Conservation (phyloP, 2,113 vertebrate genomes). For the Neotoma lepida region DNA sequence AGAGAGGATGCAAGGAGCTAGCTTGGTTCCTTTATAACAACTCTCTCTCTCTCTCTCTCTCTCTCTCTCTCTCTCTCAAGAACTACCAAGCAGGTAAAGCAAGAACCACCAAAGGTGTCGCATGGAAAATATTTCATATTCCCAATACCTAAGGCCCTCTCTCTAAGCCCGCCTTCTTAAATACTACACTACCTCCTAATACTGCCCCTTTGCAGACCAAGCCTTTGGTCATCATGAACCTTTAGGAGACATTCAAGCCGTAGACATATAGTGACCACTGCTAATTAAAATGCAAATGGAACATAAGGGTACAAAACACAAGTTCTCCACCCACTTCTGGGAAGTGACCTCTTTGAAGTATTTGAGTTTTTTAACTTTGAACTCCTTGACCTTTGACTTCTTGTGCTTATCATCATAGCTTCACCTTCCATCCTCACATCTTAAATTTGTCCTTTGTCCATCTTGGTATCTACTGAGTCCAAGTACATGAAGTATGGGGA, state of each 20-base stretch:
- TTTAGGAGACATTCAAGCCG: background rate
- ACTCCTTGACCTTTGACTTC: background rate
- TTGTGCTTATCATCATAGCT: background rate
- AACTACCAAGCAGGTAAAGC: too few relatives aligned
- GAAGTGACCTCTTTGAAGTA: background rate
- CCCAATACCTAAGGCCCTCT: background rate
- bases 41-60: background rate
- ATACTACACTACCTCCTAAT: background rate
- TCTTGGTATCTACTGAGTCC: background rate
- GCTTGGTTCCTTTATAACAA: background rate
- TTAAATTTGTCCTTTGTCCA: background rate
- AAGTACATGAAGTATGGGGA: background rate
- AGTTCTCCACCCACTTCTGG: background rate
- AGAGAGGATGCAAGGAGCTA: background rate
- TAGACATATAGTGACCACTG: background rate
- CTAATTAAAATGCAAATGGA: slow-evolving; percentile 30
- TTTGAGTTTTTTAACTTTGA: background rate
- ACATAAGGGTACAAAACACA: slow-evolving; percentile 8
- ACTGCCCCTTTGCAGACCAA: background rate
- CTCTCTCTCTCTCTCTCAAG: background rate
- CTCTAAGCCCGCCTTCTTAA: background rate
- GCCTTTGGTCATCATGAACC: background rate
- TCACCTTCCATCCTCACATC: background rate
- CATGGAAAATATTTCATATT: background rate
- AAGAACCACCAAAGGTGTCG: background rate